Evolutionary conservation across 2,888 invertebrate genomes (phyloP), one percentile per base, ranked within the genome.

Genomic region (Dinocampus coccinellae): DNA sequence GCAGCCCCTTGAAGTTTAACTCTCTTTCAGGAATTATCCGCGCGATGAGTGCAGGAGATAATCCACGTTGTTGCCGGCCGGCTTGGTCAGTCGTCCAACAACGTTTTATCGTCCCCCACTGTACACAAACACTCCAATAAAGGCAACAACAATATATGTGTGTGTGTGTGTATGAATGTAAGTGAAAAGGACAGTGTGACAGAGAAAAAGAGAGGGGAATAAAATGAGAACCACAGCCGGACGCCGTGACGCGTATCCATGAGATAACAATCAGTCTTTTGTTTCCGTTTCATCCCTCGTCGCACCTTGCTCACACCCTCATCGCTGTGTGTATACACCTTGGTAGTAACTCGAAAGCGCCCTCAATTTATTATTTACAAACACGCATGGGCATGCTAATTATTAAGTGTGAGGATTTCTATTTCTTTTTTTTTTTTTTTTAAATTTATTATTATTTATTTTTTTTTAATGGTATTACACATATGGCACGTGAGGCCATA

Each of bases 211-310:
- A 60, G 42, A 3, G 6, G 24, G 26, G 55, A 52, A 47, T 42
- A 24, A 62, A 42, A 67, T 60, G 20, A 60, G 55, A 60, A 65
- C 69, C 69, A 52, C 65, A 60, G 74, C 76, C 79, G 78, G 78
- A 76, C 74, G 77, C 76, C 80, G 79, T 80, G 81, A 81, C 81
- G 79, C 77, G 80, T 74, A 77, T 74, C 72, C 76, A 74, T 34
- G 52, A 77, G 78, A 84, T 84, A 84, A 78, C 74, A 75, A 84
- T 84, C 84, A 79, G 76, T 82, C 83, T 83, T 84, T 84, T 83
- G 84, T 84, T 84, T 84, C 80, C 84, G 80, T 84, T 76, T 84
- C 81, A 84, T 82, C 82, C 83, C 83, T 80, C 80, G 79, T 83
- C 78, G 77, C 83, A 81, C 82, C 81, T 82, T 76, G 72, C 77